phyloP scores from a whole-genome alignment of 92 coral and sea anemone species.

The Phenganax stokvisi region DNA sequence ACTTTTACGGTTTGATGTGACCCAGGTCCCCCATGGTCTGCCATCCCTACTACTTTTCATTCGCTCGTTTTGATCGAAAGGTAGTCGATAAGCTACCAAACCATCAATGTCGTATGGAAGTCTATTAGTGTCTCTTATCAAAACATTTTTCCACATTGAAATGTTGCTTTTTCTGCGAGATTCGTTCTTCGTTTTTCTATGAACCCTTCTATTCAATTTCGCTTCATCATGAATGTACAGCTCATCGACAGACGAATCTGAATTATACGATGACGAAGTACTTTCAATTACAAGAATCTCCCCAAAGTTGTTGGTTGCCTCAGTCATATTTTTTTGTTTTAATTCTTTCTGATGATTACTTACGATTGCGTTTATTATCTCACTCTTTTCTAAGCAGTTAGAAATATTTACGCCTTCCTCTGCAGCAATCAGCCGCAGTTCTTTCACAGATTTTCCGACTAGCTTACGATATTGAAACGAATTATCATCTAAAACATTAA shows the following conservation, averaged over 20 bases:
- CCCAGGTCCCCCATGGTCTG: slow-evolving; percentile 30
- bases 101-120: slow-evolving; percentile 24
- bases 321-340: too few relatives aligned
- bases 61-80: slow-evolving; percentile 17
- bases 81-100: slow-evolving; percentile 7
- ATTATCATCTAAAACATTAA: too few relatives aligned
- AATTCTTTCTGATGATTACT: too few relatives aligned
- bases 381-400: too few relatives aligned
- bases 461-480: too few relatives aligned
- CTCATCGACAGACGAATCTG: neutral
- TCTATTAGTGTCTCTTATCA: neutral
- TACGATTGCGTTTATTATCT: too few relatives aligned
- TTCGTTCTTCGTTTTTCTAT: neutral
- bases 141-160: slow-evolving; percentile 13
- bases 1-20: slow-evolving; percentile 19
- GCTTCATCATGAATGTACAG: neutral
- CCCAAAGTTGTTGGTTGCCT: too few relatives aligned
- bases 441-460: too few relatives aligned
- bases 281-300: too few relatives aligned
- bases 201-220: neutral
- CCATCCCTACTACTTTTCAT: slow-evolving; percentile 22
- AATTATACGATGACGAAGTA: neutral
- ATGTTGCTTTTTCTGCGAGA: slow-evolving; percentile 7
- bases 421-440: too few relatives aligned
- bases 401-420: too few relatives aligned